phyloP scores from a whole-genome alignment of 1,140 invertebrate genomes.

The Zaprionus inermis region DNA sequence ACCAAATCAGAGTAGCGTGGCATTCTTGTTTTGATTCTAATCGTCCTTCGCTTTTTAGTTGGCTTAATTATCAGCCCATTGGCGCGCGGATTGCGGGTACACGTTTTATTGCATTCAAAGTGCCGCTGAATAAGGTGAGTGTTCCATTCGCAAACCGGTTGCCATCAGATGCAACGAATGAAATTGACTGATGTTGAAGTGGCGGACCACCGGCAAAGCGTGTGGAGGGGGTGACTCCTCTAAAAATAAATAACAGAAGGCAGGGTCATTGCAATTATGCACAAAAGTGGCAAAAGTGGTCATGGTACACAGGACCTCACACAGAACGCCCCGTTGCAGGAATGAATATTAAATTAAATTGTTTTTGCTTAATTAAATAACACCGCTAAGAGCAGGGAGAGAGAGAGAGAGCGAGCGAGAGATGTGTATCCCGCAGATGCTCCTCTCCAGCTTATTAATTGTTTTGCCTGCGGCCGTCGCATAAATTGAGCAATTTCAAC shows the following conservation, averaged over 20 bases:
- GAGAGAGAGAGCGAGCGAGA: constrained; percentile 5
- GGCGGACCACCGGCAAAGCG: constrained; percentile 58
- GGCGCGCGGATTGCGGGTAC: constrained; percentile 88
- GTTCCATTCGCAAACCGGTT: constrained; percentile 60
- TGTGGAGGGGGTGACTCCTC: constrained; percentile 22
- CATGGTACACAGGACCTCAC: constrained; percentile 68
- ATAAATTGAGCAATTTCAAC: constrained; percentile 79
- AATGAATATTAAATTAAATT: constrained; percentile 84
- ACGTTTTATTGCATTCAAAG: constrained; percentile 91
- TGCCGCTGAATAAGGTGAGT: constrained; percentile 89
- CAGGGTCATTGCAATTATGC: constrained; percentile 73
- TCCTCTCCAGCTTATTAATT: constrained; percentile 69
- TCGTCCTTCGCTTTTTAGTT: constrained; percentile 85
- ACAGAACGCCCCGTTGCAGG: constrained; percentile 41
- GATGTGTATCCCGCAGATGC: background rate
- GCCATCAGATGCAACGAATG: constrained; percentile 25
- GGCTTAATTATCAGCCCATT: constrained; percentile 88
- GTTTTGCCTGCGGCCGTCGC: constrained; percentile 46
- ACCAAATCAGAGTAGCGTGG: background rate
- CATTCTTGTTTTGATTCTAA: constrained; percentile 23
- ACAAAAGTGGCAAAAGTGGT: constrained; percentile 72
- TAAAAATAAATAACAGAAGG: constrained; percentile 77
- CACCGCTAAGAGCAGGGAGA: constrained; percentile 41
- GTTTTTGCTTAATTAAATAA: constrained; percentile 84
- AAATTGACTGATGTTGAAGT: constrained; percentile 66